Percentiles rank a stretch among this genome's conserved stretches.
Evolutionary conservation across 2,888 invertebrate genomes (phyloP).

Genomic region (Herminia tarsipennalis): DNA sequence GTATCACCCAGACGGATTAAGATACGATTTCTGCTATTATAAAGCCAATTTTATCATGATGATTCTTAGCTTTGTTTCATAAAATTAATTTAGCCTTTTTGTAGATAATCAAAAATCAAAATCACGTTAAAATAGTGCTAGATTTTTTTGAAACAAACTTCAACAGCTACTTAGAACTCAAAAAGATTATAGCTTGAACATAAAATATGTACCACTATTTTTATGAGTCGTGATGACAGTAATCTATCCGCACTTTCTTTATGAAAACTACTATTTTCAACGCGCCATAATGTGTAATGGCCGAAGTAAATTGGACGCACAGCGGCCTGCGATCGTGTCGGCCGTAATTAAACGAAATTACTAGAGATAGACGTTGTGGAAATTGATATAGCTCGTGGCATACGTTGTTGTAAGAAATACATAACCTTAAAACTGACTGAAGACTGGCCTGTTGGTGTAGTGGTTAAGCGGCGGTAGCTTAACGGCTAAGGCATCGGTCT

Average conservation of each 20-base stretch:
- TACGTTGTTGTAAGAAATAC: too few relatives aligned
- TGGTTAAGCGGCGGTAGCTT: too few relatives aligned
- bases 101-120: too few relatives aligned
- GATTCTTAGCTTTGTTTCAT: background rate
- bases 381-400: slow-evolving; percentile 26
- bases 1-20: too few relatives aligned
- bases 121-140: too few relatives aligned
- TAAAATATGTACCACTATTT: slow-evolving; percentile 14
- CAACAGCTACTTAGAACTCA: background rate
- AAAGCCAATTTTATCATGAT: background rate
- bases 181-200: background rate
- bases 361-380: slow-evolving; percentile 39
- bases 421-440: too few relatives aligned
- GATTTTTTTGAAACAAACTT: too few relatives aligned
- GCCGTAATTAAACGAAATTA: slow-evolving; percentile 66
- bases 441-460: too few relatives aligned
- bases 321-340: slow-evolving; percentile 48
- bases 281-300: slow-evolving; percentile 14
- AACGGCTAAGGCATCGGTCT: too few relatives aligned
- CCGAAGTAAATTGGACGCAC: slow-evolving; percentile 53
- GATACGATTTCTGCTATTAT: too few relatives aligned
- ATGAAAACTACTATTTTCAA: slow-evolving; percentile 20
- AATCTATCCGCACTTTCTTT: slow-evolving; percentile 31
- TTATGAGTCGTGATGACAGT: slow-evolving; percentile 34
- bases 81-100: too few relatives aligned